phyloP scores from a whole-genome alignment of 1,140 invertebrate genomes.

The Solenopsis fugax region DNA sequence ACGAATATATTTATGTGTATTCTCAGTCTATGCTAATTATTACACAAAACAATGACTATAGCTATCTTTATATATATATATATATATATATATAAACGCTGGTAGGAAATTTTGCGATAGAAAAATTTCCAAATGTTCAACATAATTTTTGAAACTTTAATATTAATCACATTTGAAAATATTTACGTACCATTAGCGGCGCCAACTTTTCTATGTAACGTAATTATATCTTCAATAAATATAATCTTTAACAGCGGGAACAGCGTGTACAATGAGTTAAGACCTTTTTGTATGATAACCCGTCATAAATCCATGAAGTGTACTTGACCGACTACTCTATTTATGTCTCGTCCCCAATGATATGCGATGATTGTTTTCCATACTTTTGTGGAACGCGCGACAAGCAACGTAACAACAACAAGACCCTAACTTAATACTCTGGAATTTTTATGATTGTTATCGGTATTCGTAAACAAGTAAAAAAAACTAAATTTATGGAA shows the following conservation, averaged over 20 bases:
- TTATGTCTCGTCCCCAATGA: background rate
- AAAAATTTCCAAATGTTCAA: background rate
- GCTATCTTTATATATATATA: no score
- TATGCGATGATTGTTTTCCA: conserved; percentile 49
- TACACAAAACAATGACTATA: background rate
- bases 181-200: background rate
- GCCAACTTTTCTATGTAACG: background rate
- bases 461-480: conserved; percentile 11
- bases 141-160: background rate
- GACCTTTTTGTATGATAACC: background rate
- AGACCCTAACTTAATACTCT: conserved; percentile 42
- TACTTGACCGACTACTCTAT: conserved; percentile 63
- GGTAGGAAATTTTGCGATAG: no score
- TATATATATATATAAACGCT: no score
- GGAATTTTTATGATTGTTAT: conserved; percentile 54
- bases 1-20: conserved; percentile 12
- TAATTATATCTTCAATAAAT: conserved; percentile 26
- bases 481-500: no score
- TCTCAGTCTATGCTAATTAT: background rate
- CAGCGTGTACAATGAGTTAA: conserved; percentile 16
- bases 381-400: background rate
- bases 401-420: background rate
- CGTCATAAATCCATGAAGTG: background rate
- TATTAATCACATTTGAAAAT: conserved; percentile 4
- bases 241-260: background rate